Evolutionary conservation across 2,113 vertebrate species (phyloP).

Genomic region (Micronycteris hirsuta): DNA sequence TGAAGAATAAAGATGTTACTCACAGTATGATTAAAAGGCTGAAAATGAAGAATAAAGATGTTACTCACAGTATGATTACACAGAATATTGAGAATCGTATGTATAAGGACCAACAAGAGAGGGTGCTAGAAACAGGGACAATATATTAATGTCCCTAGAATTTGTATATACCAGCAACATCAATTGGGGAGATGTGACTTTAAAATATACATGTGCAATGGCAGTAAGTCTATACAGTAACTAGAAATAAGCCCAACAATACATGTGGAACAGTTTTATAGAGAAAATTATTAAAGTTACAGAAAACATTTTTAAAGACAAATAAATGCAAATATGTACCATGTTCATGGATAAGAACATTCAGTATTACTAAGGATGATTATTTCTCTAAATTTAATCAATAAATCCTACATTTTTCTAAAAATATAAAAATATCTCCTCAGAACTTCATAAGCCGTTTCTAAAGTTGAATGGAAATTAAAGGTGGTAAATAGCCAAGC

Average conservation of each 20-base stretch:
- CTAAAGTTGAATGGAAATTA: constrained; percentile 27
- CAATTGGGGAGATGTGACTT: neutral
- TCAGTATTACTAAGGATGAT: neutral
- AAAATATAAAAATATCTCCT: neutral
- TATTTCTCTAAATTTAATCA: neutral
- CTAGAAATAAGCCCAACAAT: neutral
- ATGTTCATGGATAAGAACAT: neutral
- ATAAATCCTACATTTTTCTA: neutral
- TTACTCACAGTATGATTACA: neutral
- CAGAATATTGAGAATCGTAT: neutral
- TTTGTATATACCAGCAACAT: neutral
- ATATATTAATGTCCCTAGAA: neutral
- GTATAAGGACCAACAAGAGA: neutral
- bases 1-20: neutral
- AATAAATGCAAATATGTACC: neutral
- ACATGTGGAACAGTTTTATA: neutral
- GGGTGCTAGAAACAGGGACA: neutral
- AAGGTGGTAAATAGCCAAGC: neutral
- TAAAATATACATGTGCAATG: neutral
- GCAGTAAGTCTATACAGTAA: neutral
- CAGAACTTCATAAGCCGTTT: neutral
- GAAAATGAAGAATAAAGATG: neutral
- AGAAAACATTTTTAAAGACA: neutral
- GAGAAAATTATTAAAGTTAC: neutral
- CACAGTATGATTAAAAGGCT: neutral